Evolutionary conservation across 2,888 invertebrate species (phyloP).

Genomic region (Sphecodes monilicornis): DNA sequence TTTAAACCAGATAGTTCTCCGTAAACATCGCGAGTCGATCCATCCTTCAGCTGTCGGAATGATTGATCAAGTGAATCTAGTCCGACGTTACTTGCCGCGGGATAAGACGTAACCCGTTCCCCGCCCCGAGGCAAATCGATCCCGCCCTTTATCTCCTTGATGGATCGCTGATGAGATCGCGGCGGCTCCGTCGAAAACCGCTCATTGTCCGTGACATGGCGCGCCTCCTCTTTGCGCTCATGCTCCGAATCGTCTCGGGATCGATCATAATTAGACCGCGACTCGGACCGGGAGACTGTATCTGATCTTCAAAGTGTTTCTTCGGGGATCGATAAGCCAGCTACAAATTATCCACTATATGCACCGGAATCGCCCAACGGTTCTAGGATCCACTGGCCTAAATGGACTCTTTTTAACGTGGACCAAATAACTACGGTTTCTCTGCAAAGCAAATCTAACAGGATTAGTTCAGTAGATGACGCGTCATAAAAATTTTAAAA

Average conservation of each 20-base stretch:
- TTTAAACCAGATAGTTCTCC: slow-evolving; percentile 67
- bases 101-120: slow-evolving; percentile 73
- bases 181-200: slow-evolving; percentile 68
- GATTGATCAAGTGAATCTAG: slow-evolving; percentile 75
- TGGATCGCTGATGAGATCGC: slow-evolving; percentile 72
- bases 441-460: too few relatives aligned
- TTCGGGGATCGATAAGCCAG: not conserved
- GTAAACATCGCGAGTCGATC: slow-evolving; percentile 71
- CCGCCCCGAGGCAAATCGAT: slow-evolving; percentile 67
- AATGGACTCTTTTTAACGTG: too few relatives aligned
- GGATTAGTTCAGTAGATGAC: too few relatives aligned
- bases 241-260: not conserved
- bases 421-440: too few relatives aligned
- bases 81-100: slow-evolving; percentile 65
- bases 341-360: not conserved
- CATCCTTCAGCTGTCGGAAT: slow-evolving; percentile 74
- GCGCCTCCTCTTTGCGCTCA: not conserved
- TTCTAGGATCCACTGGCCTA: not conserved
- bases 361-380: not conserved
- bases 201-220: slow-evolving; percentile 53
- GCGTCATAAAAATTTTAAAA: too few relatives aligned
- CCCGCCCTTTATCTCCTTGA: slow-evolving; percentile 72
- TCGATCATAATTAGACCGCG: slow-evolving; percentile 22
- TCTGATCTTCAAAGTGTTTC: not conserved
- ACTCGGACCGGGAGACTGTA: not conserved